These are phyloP conservation scores for Vombatus ursinus DNA, from an alignment of 2,113 vertebrate genomes.

Conservation along the genomic window DNA sequence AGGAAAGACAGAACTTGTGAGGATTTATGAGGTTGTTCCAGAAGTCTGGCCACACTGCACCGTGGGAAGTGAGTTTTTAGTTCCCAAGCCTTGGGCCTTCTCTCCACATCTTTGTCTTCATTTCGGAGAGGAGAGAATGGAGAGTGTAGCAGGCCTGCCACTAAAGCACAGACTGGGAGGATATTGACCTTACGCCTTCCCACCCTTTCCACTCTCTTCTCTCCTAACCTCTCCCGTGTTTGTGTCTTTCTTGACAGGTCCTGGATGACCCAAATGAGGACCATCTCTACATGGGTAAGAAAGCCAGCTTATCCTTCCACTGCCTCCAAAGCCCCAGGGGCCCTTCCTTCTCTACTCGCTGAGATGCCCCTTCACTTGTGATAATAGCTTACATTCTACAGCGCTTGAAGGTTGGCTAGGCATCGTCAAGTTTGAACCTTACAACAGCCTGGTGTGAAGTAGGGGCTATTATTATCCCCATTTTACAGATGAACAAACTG, in stretches of 20 bases:
- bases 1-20: not conserved
- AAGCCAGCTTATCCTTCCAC: not conserved
- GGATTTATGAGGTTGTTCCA: not conserved
- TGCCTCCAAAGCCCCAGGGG: not conserved
- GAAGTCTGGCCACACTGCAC: not conserved
- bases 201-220: not conserved
- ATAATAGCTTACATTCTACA: not conserved
- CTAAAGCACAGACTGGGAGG: not conserved
- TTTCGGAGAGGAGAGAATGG: not conserved
- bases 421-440: not conserved
- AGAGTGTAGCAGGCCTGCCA: not conserved
- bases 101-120: not conserved
- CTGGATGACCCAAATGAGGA: conserved; percentile 98
- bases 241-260: conserved; percentile 86
- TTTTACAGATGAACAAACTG: not conserved
- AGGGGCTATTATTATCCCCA: not conserved
- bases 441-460: not conserved
- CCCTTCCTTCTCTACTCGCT: not conserved
- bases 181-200: not conserved
- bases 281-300: conserved; percentile 99
- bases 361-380: not conserved
- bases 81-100: not conserved
- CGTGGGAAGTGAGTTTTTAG: not conserved
- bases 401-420: not conserved
- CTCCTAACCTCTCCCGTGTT: conserved; percentile 15